Evolutionary conservation across 2,888 invertebrate species (phyloP).

Genomic region (Chrysodeixis includens): DNA sequence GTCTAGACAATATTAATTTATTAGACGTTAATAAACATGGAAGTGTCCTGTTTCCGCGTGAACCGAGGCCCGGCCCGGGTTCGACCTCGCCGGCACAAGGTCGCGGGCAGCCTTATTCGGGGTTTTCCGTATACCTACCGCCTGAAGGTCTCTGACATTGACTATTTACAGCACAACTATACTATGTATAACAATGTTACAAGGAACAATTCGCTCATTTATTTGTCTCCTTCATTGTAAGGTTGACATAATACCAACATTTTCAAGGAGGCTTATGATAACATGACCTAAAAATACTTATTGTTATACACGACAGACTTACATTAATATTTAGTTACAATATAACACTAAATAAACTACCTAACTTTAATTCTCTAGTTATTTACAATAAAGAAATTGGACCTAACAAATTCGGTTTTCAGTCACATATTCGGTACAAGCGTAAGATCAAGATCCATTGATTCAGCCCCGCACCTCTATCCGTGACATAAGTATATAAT

Average conservation of each 20-base stretch:
- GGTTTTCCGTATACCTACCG: conserved; percentile 79
- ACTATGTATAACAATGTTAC: conserved; percentile 57
- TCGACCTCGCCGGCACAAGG: conserved; percentile 76
- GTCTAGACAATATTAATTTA: conserved; percentile 48
- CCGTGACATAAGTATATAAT: too few species aligned
- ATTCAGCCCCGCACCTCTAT: too few species aligned
- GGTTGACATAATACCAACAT: conserved; percentile 55
- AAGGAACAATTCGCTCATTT: conserved; percentile 60
- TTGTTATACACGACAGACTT: too few species aligned
- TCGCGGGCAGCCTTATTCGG: conserved; percentile 72
- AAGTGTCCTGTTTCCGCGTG: conserved; percentile 72
- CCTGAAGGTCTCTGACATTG: conserved; percentile 79
- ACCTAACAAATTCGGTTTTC: too few species aligned
- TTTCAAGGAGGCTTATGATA: conserved; percentile 53
- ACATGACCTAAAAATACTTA: conserved; percentile 52
- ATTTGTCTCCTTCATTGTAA: conserved; percentile 54
- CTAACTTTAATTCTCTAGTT: too few species aligned
- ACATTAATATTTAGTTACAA: too few species aligned
- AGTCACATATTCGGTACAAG: too few species aligned
- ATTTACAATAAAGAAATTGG: too few species aligned
- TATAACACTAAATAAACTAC: too few species aligned
- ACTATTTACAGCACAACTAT: conserved; percentile 72
- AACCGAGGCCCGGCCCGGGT: conserved; percentile 64
- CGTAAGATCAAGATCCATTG: too few species aligned
- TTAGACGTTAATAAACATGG: conserved; percentile 37